Percentiles rank a stretch among this genome's conserved stretches.
Conservation (phyloP, 2,113 vertebrate species). For the Columba livia region DNA sequence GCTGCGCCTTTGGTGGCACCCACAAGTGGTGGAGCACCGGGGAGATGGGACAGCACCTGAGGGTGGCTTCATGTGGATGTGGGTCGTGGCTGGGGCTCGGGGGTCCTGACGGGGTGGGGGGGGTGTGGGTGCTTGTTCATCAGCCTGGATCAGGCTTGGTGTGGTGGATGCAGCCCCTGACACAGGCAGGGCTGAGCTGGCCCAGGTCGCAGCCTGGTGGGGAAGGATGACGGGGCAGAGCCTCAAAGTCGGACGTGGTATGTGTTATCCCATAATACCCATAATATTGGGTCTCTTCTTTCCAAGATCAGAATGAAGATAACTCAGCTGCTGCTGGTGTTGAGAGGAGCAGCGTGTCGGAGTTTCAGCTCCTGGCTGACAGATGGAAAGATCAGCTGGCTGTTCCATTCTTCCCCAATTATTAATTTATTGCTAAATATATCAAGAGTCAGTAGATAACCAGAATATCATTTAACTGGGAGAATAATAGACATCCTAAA, state of each 20-base stretch:
- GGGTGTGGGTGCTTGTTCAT: rapidly evolving
- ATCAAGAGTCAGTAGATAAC: constrained; percentile 47
- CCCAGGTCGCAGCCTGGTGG: rapidly evolving
- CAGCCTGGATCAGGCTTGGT: not conserved
- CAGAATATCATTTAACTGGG: constrained; percentile 42
- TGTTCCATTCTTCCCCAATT: constrained; percentile 46
- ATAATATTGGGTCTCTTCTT: not conserved
- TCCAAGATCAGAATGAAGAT: not conserved
- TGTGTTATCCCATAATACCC: no score
- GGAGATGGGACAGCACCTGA: rapidly evolving
- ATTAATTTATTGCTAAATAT: constrained; percentile 72
- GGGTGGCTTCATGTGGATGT: rapidly evolving
- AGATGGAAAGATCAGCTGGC: constrained; percentile 62
- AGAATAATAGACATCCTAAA: constrained; percentile 30
- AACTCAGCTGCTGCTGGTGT: not conserved
- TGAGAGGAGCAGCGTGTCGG: constrained; percentile 29
- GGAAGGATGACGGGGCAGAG: not conserved
- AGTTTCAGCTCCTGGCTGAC: constrained; percentile 52
- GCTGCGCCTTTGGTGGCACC: not conserved
- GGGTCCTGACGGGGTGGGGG: no score
- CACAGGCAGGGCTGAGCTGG: not conserved
- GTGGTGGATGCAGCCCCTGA: rapidly evolving
- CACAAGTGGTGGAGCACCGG: no score
- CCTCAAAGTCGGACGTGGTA: not conserved
- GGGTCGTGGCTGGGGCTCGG: rapidly evolving